Evolutionary conservation across 1,140 invertebrate species (phyloP), one percentile per base, ranked within the genome.

Genomic region (Nephila pilipes): DNA sequence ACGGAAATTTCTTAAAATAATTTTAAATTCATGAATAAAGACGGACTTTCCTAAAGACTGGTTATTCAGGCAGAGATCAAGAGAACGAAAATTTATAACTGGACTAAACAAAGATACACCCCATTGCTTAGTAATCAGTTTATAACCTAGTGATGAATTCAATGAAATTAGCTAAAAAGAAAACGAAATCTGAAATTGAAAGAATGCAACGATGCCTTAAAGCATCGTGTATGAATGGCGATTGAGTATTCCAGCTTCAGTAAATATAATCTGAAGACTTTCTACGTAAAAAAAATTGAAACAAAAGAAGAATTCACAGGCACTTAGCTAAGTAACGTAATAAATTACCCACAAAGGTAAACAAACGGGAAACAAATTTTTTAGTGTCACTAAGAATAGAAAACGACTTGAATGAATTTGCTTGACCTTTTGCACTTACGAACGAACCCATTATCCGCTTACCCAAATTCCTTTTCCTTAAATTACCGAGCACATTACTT

Each of bases 401-500:
- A 36, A 75, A 75, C 18, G 20, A 85, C 83, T 85, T 58, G 22
- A 32, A 18, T 46, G 32, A 16, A 29, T 85, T 36, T 29, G 8
- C n/a, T 58, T 29, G 18, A 32, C 20, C 32, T 8, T 46, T 8
- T 55, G 46, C 16, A 60, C 22, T 85, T 46, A 54, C 36, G 46
- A 57, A 85, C 36, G n/a, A 57, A 58, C 20, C 60, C 36, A 38
- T 46, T 25, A 87, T 38, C 25, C 25, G 57, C 46, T 85, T 32
- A 58, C 14, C 55, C n/a, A 85, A 85, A 54, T 60, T 58, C 29
- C 20, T 58, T 38, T 38, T 87, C 60, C 22, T n/a, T 87, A n/a
- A 69, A 87, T 87, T 85, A 85, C 83, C 54, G 57, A 57, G 18
- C 69, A 55, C 83, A 85, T 85, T 85, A 85, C 83, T 65, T 69